Base-by-base conservation (phyloP, 37 sponge, comb jelly and placozoan genomes). In the Hormiphora californensis region DNA sequence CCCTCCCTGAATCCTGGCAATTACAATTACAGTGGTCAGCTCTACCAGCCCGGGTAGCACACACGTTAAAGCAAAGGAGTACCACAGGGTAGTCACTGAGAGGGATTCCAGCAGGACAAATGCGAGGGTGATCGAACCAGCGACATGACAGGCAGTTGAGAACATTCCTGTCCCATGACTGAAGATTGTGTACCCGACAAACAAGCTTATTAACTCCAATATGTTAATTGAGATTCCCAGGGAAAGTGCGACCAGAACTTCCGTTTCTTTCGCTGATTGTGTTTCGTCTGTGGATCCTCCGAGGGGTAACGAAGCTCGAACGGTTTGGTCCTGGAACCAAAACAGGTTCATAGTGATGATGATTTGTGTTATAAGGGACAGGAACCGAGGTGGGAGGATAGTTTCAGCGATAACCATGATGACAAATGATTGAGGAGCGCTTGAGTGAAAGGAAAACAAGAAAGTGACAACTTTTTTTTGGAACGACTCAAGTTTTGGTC, bases 271-370 rank as follows among this genome's bases (percentile, higher is more conserved):
- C 8, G 32, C n/a, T 73, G 35, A 43, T 40, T 36, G 40, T n/a
- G n/a, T n/a, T 9, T 43, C 8, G n/a, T 40, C 44, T 32, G 35
- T 19, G 5, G 81, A 33, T 4, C 17, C 32, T 41, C 81, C 81
- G 23, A 73, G 41, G 8, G 81, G 81, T 3, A 73, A n/a, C 0
- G 81, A 73, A 21, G 81, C 81, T 27, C 43, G n/a, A 40, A 73
- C 81, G 21, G 81, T 73, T 19, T 21, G 12, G 9, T 40, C 44
- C 43, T 73, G 81, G 25, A 73, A 73, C 81, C 81, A 73, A 28
- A 73, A 73, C 12, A 73, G 44, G 35, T 73, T 73, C 81, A 73
- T 73, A 25, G 81, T 73, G 41, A 73, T 73, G 44, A 73, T 73
- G 35, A 73, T 73, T 21, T 73, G 81, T 4, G 43, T 73, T 1